A percentile compares a stretch with the other conserved stretches of the same genome.
Conservation (phyloP, 2,797 vertebrate genomes). For the Sardinella longiceps region DNA sequence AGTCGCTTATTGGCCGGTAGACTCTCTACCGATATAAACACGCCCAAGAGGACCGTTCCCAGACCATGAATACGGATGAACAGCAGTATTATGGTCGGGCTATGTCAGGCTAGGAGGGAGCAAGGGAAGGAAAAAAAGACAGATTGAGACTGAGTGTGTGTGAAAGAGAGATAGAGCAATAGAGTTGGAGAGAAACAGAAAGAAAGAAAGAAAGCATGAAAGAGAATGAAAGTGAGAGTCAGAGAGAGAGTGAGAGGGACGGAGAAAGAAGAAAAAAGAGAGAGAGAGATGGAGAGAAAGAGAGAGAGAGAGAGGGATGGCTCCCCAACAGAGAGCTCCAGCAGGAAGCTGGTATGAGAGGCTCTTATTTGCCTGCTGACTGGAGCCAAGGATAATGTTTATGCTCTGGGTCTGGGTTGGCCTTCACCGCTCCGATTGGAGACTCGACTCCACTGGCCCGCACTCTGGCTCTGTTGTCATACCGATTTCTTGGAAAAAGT, state of each 20-base stretch:
- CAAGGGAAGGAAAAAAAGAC: no score
- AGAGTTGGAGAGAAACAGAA: not conserved
- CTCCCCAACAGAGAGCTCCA: conserved; percentile 26
- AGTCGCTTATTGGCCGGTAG: no score
- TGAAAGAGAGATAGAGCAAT: not conserved
- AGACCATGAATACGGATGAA: no score
- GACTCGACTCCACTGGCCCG: not conserved
- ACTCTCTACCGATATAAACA: no score
- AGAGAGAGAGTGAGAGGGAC: not conserved
- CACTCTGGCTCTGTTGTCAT: not conserved
- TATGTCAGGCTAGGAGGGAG: no score
- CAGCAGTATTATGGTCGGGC: no score
- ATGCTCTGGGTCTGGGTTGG: not conserved
- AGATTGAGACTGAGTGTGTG: no score
- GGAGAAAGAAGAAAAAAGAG: not conserved
- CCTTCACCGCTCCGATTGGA: not conserved
- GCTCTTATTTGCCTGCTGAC: conserved; percentile 18
- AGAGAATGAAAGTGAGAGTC: no score
- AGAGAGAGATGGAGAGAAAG: not conserved
- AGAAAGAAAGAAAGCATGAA: no score
- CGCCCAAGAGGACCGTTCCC: no score
- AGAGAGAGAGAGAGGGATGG: not conserved
- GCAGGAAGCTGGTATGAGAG: conserved; percentile 35
- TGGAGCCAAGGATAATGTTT: conserved; percentile 12
- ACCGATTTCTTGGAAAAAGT: not conserved